Percentiles rank a stretch among this genome's conserved stretches.
Evolutionary conservation across 2,797 vertebrate species (phyloP).

Genomic region (Crenuchus spilurus): DNA sequence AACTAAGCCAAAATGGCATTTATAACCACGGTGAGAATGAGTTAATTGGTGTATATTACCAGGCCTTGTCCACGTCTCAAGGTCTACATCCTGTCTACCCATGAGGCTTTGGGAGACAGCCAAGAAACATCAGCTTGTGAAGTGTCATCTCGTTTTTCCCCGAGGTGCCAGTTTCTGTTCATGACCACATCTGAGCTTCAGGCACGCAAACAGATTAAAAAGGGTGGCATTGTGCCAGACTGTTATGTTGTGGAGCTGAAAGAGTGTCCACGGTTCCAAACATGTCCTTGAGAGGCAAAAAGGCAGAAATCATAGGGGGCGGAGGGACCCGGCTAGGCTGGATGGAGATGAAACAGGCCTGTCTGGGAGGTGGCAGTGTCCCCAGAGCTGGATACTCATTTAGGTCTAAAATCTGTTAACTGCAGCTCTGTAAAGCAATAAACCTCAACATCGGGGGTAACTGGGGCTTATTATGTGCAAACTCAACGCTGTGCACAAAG

Average conservation of each 20-base stretch:
- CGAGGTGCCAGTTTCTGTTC: slow-evolving; percentile 66
- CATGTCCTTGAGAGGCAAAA: slow-evolving; percentile 15
- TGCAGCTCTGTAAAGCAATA: slow-evolving; percentile 33
- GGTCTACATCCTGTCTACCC: no score
- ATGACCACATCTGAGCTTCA: slow-evolving; percentile 36
- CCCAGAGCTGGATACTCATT: slow-evolving; percentile 51
- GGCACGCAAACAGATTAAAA: neutral
- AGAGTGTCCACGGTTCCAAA: neutral
- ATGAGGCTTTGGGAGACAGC: no score
- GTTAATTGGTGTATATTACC: no score
- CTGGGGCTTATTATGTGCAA: neutral
- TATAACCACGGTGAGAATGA: no score
- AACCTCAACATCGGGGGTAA: slow-evolving; percentile 20
- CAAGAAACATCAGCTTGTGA: slow-evolving; percentile 47
- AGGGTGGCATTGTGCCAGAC: slow-evolving; percentile 8
- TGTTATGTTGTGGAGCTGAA: slow-evolving; percentile 17
- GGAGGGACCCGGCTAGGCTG: neutral
- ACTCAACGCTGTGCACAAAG: neutral
- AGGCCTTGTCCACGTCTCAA: no score
- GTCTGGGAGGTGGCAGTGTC: slow-evolving; percentile 29
- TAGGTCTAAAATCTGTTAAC: slow-evolving; percentile 43
- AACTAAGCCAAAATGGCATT: no score
- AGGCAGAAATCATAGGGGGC: slow-evolving; percentile 4
- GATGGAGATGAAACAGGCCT: slow-evolving; percentile 16
- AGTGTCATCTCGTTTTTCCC: slow-evolving; percentile 64